These are phyloP conservation scores for Falco biarmicus DNA, from an alignment of 2,797 vertebrate genomes.

Conservation along the genomic window DNA sequence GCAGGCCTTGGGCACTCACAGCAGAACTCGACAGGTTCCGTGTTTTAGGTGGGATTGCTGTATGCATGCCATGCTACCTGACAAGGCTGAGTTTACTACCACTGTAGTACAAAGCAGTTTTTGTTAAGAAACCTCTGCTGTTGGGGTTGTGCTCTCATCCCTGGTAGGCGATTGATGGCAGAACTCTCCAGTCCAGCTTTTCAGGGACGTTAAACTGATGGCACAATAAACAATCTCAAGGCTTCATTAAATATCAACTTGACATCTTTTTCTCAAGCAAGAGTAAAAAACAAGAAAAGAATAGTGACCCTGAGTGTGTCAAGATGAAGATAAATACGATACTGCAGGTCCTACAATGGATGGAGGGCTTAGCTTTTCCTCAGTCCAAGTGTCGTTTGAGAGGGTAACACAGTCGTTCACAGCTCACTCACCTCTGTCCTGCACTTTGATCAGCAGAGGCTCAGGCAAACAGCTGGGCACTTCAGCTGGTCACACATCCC, in stretches of 20 bases:
- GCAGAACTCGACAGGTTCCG: rapidly evolving
- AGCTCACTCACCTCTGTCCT: neutral
- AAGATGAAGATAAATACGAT: neutral
- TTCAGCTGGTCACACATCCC: rapidly evolving
- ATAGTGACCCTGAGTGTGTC: neutral
- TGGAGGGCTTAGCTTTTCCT: neutral
- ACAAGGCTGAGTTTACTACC: neutral
- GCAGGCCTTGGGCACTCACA: neutral
- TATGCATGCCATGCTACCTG: rapidly evolving
- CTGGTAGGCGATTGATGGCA: rapidly evolving
- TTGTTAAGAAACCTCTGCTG: neutral
- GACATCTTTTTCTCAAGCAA: neutral
- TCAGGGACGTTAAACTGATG: neutral
- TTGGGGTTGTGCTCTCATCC: neutral
- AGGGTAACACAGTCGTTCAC: neutral
- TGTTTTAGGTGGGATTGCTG: neutral
- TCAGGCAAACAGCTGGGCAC: neutral
- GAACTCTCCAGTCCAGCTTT: neutral
- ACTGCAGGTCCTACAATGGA: neutral
- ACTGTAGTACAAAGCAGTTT: neutral
- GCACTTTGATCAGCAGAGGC: neutral
- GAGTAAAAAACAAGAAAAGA: neutral
- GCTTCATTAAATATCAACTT: neutral
- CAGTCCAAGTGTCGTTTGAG: neutral
- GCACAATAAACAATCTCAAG: neutral